These are phyloP conservation scores for Nannospalax galili DNA, from an alignment of 2,113 vertebrate genomes.

Conservation along the genomic window DNA sequence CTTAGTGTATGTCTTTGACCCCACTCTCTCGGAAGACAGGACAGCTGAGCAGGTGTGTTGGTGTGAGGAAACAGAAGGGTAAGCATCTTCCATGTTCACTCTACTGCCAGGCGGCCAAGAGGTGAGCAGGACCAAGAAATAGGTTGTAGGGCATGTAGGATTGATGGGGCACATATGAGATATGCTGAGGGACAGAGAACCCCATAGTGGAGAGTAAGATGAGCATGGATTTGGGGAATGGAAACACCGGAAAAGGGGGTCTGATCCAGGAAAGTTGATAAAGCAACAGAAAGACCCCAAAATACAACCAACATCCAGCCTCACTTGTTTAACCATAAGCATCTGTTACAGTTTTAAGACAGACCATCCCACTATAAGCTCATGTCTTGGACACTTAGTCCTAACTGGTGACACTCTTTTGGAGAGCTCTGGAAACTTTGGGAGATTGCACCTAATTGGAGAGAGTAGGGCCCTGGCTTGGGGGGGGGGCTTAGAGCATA, in stretches of 20 bases:
- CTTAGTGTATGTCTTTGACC: not conserved
- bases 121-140: not conserved
- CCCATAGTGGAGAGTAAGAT: not conserved
- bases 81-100: not conserved
- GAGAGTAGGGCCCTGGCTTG: not conserved
- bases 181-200: not conserved
- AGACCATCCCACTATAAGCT: not conserved
- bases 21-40: not conserved
- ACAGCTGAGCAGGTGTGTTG: not conserved
- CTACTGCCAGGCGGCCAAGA: not conserved
- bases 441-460: not conserved
- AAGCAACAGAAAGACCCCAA: not conserved
- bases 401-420: not conserved
- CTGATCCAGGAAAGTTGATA: not conserved
- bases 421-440: not conserved
- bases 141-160: not conserved
- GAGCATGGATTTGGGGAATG: fast-evolving
- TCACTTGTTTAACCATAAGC: not conserved
- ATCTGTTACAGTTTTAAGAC: not conserved
- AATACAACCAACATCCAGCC: not conserved
- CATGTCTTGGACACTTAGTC: not conserved
- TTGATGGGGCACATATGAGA: no score
- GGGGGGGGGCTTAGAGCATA: no score
- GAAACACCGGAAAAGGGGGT: not conserved
- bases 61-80: not conserved